Evolutionary conservation across 2,113 vertebrate species (phyloP).

Genomic region (Sphyrna mokarran): DNA sequence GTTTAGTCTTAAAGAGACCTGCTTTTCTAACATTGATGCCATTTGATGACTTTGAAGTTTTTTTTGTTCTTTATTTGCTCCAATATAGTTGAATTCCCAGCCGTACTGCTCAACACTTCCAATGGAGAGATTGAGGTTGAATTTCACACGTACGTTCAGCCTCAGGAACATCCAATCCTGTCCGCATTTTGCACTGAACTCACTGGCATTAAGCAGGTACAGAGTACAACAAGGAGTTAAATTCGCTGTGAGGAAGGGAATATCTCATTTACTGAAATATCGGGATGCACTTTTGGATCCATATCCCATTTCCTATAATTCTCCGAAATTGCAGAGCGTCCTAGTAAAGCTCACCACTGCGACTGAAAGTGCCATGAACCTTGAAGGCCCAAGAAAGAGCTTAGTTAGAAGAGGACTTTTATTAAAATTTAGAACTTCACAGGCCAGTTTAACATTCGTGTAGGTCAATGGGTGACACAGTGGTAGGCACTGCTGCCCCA

Average conservation of each 20-base stretch:
- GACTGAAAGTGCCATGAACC: neutral
- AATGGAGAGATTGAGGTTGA: constrained; percentile 75
- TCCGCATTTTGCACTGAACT: constrained; percentile 81
- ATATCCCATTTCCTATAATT: neutral
- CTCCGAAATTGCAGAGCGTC: neutral
- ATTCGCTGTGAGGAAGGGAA: neutral
- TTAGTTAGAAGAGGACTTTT: neutral
- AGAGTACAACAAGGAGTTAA: neutral
- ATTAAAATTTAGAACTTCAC: neutral
- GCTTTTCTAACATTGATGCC: too few relatives aligned
- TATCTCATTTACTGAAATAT: neutral
- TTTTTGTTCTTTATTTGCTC: neutral
- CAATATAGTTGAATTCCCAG: constrained; percentile 81
- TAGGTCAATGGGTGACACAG: neutral
- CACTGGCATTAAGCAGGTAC: constrained; percentile 84
- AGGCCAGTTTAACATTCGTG: neutral
- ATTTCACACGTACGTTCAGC: constrained; percentile 84
- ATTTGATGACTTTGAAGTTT: neutral
- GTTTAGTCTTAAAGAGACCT: too few relatives aligned
- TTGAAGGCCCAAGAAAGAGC: neutral
- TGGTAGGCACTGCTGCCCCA: too few relatives aligned
- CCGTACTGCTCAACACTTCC: constrained; percentile 72
- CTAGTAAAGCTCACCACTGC: neutral
- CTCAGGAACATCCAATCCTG: constrained; percentile 77
- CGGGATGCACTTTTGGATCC: too few relatives aligned